Evolutionary conservation across 1,140 invertebrate genomes (phyloP), one percentile per base, ranked within the genome.

Genomic region (Cryptotermes secundus): DNA sequence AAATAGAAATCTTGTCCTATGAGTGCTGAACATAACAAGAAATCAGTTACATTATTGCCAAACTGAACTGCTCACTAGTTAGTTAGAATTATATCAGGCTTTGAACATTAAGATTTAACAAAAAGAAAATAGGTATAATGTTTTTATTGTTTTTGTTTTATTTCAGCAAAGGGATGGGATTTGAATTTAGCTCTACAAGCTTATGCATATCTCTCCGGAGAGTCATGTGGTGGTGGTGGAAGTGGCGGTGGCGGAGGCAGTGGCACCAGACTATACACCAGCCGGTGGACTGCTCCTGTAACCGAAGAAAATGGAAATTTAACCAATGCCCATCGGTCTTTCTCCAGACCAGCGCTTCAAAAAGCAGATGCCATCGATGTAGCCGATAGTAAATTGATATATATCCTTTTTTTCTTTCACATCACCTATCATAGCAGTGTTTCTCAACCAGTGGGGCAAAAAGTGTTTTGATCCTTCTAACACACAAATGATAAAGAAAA

Each of bases 301-400:
- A 38, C 35, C 34, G 80, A 85, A 72, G 80, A 65, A 22, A 79
- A 81, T 59, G 84, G 84, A 22, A 80, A 83, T n/a, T 53, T 85
- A 72, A 81, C 81, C 83, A 81, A 83, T 82, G 35, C 84, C 24
- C 82, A 80, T 65, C 82, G 72, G 83, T 83, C 38, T 84, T 85
- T 81, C 9, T 53, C 53, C 31, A 86, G 59, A 86, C 84, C 81
- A 72, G 59, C 24, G 72, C 83, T 84, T 83, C 83, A 81, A 80
- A 87, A 86, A 79, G 83, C 83, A 80, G 85, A 84, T 83, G 85
- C 84, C 38, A 83, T 85, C n/a, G 86, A 86, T 45, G 45, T 86
- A 82, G 72, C 84, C 34, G 86, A 86, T 26, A 59, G 83, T 81
- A 84, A 86, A 82, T 35, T 42, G 45, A 84, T 83, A 38, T 38